These are phyloP conservation scores for Pollenia amentaria DNA, from an alignment of 2,888 invertebrate species.

Conservation along the genomic window DNA sequence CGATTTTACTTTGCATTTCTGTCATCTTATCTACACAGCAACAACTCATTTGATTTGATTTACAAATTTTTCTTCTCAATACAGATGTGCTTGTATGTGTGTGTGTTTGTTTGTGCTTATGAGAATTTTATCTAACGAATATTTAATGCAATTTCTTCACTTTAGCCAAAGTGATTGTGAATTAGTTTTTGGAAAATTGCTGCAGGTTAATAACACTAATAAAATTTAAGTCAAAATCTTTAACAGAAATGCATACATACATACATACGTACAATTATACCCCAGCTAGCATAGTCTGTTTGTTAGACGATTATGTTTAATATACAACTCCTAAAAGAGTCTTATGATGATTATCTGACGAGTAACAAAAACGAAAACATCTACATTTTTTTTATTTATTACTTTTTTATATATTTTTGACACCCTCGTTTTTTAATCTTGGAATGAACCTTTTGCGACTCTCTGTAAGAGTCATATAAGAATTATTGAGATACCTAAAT, in stretches of 20 bases:
- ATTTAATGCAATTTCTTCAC: conserved; percentile 22
- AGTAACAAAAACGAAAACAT: too few species aligned
- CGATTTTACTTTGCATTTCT: conserved; percentile 31
- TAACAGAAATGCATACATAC: neutral
- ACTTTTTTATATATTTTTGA: too few species aligned
- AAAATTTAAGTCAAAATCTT: conserved; percentile 32
- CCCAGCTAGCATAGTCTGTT: too few species aligned
- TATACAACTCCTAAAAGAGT: too few species aligned
- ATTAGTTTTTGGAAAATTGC: conserved; percentile 15
- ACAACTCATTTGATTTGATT: conserved; percentile 12
- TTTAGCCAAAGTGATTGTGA: conserved; percentile 1
- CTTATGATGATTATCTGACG: too few species aligned
- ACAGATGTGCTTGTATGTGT: too few species aligned
- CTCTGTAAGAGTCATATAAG: too few species aligned
- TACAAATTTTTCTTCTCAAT: neutral
- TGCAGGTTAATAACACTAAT: conserved; percentile 39
- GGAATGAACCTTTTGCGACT: too few species aligned
- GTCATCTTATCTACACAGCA: neutral
- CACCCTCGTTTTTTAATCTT: too few species aligned
- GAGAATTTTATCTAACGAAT: neutral
- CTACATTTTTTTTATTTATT: too few species aligned
- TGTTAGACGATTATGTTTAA: too few species aligned
- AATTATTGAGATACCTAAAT: too few species aligned
- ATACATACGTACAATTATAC: neutral
- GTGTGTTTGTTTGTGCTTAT: neutral